Percentiles rank a stretch among this genome's conserved stretches.
These are phyloP conservation scores for Brachyptera risi DNA, from an alignment of 2,888 invertebrate genomes.

Conservation along the genomic window DNA sequence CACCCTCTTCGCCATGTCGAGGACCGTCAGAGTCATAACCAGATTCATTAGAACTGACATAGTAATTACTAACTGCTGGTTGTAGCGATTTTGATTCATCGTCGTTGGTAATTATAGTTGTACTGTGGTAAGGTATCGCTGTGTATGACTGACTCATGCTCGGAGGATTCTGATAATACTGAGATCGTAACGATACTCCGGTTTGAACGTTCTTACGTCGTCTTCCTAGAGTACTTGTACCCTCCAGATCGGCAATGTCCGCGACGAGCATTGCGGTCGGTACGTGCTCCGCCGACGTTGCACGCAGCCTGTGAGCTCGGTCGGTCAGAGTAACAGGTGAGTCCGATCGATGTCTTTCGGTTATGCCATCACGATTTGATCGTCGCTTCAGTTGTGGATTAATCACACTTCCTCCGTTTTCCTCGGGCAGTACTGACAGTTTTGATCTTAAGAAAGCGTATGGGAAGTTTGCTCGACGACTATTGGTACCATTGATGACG, in stretches of 20 bases:
- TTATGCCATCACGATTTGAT: conserved; percentile 52
- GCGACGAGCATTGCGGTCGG: conserved; percentile 38
- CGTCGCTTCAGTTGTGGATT: conserved; percentile 46
- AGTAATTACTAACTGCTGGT: conserved; percentile 45
- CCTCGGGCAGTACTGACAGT: conserved; percentile 71
- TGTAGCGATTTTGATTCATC: conserved; percentile 22
- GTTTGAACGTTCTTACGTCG: conserved; percentile 31
- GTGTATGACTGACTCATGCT: conserved; percentile 26
- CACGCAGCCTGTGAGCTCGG: conserved; percentile 46
- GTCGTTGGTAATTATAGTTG: too few relatives aligned
- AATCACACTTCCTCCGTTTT: conserved; percentile 51
- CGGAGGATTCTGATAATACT: conserved; percentile 10
- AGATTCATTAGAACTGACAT: conserved; percentile 77
- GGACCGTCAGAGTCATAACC: conserved; percentile 76
- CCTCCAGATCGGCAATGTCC: conserved; percentile 36
- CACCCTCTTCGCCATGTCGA: conserved; percentile 38
- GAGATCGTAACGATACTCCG: conserved; percentile 8
- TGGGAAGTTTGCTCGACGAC: conserved; percentile 64
- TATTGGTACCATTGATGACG: too few relatives aligned
- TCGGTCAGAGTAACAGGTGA: conserved; percentile 42
- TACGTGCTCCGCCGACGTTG: conserved; percentile 59
- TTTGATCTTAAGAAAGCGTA: conserved; percentile 74
- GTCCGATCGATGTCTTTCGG: conserved; percentile 48
- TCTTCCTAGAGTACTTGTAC: conserved; percentile 43
- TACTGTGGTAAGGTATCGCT: conserved; percentile 27